Base-by-base conservation (phyloP, 2,888 invertebrate genomes). In the Campoletis raptor region DNA sequence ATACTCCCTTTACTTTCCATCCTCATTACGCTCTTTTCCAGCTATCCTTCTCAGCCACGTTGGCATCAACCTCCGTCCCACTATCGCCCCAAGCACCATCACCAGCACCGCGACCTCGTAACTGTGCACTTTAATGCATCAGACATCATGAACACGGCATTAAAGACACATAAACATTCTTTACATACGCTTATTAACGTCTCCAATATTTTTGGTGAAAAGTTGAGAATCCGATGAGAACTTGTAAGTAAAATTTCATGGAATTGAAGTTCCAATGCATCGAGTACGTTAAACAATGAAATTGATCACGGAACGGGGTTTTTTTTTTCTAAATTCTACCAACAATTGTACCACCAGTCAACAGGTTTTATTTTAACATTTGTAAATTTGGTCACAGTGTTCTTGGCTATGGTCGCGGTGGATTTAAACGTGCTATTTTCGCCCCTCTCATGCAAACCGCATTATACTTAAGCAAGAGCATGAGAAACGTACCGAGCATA, bases 391-490 rank as follows among this genome's bases (percentile, higher is more conserved):
- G 18, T 70, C 52, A 24, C 48, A 54, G 37, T 54, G n/a, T 40
- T 52, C 67, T 15, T 42, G 52, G 24, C 48, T 21, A 30, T 21
- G 52, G 42, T n/a, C 42, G 21, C 36, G 18, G 45, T 64, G 66
- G 37, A 80, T 52, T 73, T 54, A 69, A 72, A 78, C 48, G 21
- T 37, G 79, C 64, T 79, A 85, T 85, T 85, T 61, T 81, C 72
- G 79, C 48, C 37, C 78, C 74, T 66, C 82, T 88, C 89, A 89
- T 88, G 89, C 87, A 83, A 85, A 86, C 77, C 64, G 85, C 90
- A 90, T 89, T 90, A 78, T 40, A 89, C 87, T 89, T 89, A 82
- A 74, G 80, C 61, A 45, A 54, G 85, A 87, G 76, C 85, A 89
- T 79, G 89, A 88, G 89, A 86, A 81, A 79, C 83, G 84, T 82